Evolutionary conservation across 2,888 invertebrate species (phyloP).

Genomic region (Prosapia bicincta): DNA sequence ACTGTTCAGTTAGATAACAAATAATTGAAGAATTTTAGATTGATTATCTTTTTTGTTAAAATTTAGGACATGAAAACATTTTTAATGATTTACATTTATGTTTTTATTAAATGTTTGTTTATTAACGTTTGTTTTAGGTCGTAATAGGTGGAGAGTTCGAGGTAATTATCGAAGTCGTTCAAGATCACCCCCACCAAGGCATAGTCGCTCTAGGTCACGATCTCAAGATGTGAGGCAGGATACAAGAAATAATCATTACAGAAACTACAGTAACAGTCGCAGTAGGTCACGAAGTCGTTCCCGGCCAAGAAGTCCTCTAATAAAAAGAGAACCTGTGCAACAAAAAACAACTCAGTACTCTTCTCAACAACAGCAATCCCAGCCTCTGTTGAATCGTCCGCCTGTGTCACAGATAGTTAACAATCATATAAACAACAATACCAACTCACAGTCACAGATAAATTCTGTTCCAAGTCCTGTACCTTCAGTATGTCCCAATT

Average conservation of each 20-base stretch:
- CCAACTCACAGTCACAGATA: background rate
- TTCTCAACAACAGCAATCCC: background rate
- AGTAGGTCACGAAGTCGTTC: conserved; percentile 4
- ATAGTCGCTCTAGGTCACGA: conserved; percentile 5
- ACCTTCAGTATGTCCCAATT: background rate
- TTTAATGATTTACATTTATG: too few relatives aligned
- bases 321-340: background rate
- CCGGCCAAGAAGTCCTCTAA: background rate
- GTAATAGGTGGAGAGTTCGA: conserved; percentile 5
- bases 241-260: background rate
- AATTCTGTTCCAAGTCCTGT: background rate
- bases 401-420: background rate
- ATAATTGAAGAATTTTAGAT: too few relatives aligned
- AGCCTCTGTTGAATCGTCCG: background rate
- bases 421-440: background rate
- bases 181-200: conserved; percentile 6
- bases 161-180: conserved; percentile 16
- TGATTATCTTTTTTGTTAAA: too few relatives aligned
- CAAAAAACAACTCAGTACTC: background rate
- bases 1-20: too few relatives aligned
- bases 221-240: background rate
- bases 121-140: too few relatives aligned
- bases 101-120: too few relatives aligned
- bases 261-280: conserved; percentile 19
- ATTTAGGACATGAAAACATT: too few relatives aligned